Conservation (phyloP, 2,113 vertebrate species). For the Channa argus region DNA sequence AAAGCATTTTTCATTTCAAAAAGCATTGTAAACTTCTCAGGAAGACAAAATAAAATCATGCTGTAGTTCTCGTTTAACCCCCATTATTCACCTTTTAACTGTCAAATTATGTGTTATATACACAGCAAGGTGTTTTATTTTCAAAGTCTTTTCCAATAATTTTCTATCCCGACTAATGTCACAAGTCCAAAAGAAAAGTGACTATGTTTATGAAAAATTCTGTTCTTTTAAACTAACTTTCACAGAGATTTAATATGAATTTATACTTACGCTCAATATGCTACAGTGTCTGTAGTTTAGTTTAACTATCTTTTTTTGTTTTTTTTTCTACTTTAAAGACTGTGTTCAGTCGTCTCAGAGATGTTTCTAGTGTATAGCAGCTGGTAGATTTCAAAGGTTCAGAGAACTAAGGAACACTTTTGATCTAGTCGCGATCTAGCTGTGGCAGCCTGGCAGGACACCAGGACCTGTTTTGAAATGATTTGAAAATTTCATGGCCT, state of each 20-base stretch:
- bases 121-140: too few relatives aligned
- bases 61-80: too few relatives aligned
- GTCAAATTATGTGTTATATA: too few relatives aligned
- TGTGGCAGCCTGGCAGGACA: neutral
- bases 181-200: too few relatives aligned
- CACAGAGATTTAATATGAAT: too few relatives aligned
- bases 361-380: neutral
- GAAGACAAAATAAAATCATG: neutral
- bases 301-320: neutral
- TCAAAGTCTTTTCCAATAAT: too few relatives aligned
- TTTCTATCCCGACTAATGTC: too few relatives aligned
- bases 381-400: conserved; percentile 10
- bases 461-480: conserved; percentile 2
- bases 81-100: too few relatives aligned
- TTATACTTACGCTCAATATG: neutral
- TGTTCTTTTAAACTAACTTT: too few relatives aligned
- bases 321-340: neutral
- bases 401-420: neutral
- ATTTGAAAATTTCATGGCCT: neutral
- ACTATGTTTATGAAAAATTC: too few relatives aligned
- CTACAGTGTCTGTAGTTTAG: neutral
- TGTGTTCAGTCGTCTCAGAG: neutral
- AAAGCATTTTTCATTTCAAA: neutral
- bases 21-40: neutral
- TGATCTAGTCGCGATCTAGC: too few relatives aligned